Base-by-base conservation (phyloP, 2,797 vertebrate species). In the Chelidonichthys spinosus region DNA sequence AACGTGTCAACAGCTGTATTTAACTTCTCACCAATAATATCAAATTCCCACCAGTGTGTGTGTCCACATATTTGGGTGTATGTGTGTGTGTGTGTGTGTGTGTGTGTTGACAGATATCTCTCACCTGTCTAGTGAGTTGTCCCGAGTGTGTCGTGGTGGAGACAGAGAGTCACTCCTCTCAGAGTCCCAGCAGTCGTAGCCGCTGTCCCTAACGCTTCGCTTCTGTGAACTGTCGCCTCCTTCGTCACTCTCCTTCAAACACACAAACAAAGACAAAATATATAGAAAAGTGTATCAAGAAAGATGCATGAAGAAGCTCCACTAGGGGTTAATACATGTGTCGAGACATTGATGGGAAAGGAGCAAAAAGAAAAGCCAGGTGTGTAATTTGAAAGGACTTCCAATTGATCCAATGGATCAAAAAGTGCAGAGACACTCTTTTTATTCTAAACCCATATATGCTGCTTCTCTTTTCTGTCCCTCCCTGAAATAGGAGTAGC, bases 151-250 rank as follows among this genome's bases (percentile, higher is more conserved):
- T 61, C 95, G 94, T 11, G 97, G 97, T 0, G 98, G 97, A 14
- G 98, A 99, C 15, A 98, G 96, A 11, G 97, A 99, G 69, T 98
- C 98, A 0, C 97, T 98, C 88, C 96, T 96, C 78, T 99, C 97
- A 0, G 97, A 97, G 79, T 99, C 98, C 97, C 98, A 99, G 92
- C 96, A 97, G 92, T 99, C 98, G n/a, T 98, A 99, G 79, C 97
- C 97, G 0, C 97, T 99, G 95, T 99, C 98, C 61, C 98, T 94
- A 62, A 99, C 96, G 52, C 95, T 95, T 78, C 96, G 95, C 63
- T 96, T 98, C 74, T 79, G 91, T 0, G 96, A 95, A 72, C 95
- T 96, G 64, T 97, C 97, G 0, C 77, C 91, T 47, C 93, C 87
- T 32, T 97, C 97, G 56, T 98, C 97, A 0, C 90, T 94, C 78